A percentile compares a stretch with the other conserved stretches of the same genome.
These are phyloP conservation scores for Hyla sarda DNA, from an alignment of 2,113 vertebrate species.

Conservation along the genomic window DNA sequence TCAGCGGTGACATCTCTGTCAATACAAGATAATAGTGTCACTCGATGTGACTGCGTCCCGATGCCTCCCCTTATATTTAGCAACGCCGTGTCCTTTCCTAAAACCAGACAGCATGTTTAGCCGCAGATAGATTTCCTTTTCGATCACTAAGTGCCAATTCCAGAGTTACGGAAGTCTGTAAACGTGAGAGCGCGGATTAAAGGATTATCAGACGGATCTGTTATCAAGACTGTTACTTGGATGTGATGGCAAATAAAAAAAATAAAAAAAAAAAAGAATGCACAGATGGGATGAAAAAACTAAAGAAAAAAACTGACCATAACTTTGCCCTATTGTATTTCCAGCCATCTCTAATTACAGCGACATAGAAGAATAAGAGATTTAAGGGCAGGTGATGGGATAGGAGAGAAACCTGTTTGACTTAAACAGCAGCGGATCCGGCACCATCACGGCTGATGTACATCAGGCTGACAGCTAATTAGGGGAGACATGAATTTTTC, in stretches of 20 bases:
- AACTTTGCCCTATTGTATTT: conserved; percentile 92
- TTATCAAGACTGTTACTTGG: conserved; percentile 60
- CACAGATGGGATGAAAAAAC: conserved; percentile 90
- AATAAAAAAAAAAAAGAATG: conserved; percentile 71
- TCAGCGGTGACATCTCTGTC: conserved; percentile 61
- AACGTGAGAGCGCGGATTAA: conserved; percentile 60
- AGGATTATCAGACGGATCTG: conserved; percentile 64
- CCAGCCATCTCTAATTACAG: conserved; percentile 96
- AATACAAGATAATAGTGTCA: conserved; percentile 64
- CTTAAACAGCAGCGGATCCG: conserved; percentile 90
- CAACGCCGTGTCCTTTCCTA: conserved; percentile 62
- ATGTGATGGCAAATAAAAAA: conserved; percentile 68
- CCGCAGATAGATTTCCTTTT: conserved; percentile 68
- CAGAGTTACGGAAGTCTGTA: conserved; percentile 62
- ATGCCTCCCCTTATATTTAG: conserved; percentile 68
- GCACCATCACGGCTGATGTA: conserved; percentile 98
- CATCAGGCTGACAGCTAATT: conserved; percentile 99
- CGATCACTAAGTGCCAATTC: conserved; percentile 55
- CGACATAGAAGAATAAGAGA: conserved; percentile 80
- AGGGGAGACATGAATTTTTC: conserved; percentile 99
- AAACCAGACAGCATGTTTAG: conserved; percentile 66
- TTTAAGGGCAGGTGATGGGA: conserved; percentile 89
- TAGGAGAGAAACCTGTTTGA: conserved; percentile 95
- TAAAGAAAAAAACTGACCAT: conserved; percentile 84
- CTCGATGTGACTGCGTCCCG: conserved; percentile 57